phyloP scores from a whole-genome alignment of 2,113 vertebrate species.

The Pterophyllum scalare region DNA sequence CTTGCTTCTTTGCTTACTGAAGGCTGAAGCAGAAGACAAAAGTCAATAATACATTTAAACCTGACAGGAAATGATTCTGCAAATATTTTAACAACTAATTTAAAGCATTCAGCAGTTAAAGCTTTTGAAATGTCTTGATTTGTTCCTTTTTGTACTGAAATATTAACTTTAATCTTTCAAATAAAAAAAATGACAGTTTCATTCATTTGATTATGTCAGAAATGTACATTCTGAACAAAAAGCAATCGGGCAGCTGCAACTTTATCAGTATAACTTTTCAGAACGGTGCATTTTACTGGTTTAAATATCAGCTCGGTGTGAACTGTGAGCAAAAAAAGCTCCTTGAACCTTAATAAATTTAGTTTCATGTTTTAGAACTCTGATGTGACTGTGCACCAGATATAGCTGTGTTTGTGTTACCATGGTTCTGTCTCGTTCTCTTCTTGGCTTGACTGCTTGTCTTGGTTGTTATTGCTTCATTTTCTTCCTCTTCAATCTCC shows the following conservation, averaged over 20 bases:
- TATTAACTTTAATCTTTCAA: background rate
- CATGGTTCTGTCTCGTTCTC: constrained; percentile 1
- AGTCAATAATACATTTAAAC: background rate
- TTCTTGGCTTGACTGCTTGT: background rate
- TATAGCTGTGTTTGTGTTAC: background rate
- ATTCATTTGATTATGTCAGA: background rate
- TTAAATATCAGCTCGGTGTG: background rate
- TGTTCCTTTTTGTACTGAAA: background rate
- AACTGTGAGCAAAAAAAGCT: background rate
- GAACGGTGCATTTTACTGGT: background rate
- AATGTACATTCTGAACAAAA: background rate
- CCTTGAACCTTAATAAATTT: background rate
- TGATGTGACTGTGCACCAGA: background rate
- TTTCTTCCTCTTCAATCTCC: background rate
- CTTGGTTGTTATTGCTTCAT: background rate
- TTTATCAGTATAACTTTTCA: background rate
- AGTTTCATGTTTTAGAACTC: background rate
- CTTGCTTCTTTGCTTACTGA: constrained; percentile 40
- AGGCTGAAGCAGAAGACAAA: constrained; percentile 21
- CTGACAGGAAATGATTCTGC: background rate
- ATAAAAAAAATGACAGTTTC: background rate
- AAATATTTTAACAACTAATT: background rate
- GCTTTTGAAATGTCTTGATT: background rate
- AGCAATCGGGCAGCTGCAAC: background rate
- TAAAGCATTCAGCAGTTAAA: no score